Evolutionary conservation across 2,888 invertebrate genomes (phyloP), one percentile per base, ranked within the genome.

Genomic region (Melanostoma mellinum): DNA sequence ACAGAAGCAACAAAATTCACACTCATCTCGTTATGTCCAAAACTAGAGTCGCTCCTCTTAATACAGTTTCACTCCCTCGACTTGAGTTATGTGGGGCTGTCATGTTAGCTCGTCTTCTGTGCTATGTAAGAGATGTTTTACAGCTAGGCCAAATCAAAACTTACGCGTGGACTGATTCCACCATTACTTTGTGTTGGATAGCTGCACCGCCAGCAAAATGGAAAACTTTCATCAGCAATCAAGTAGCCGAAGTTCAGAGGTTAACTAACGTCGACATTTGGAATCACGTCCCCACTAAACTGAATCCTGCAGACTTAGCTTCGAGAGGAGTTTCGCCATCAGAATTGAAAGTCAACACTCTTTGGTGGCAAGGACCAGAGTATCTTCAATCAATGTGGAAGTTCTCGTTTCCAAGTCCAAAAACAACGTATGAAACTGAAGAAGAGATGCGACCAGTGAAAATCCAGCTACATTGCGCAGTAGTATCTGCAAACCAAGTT

Each of bases 71-170:
- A 42, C 60, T 85, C 8, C 77, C 82, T 40, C 65, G 69, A 4
- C 44, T 77, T 6, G 77, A 82, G 32, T 33, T 82, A 2, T 61
- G 63, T 9, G 50, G 65, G 3, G 77, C 72, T n/a, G 69, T 76
- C 10, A 40, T 58, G 33, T 8, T 63, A 4, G 38, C 67, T 30
- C 36, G 48, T 2, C 46, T 77, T 9, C 20, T 68, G 8, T 52
- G 20, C 20, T 20, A 20, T 20, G 20, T 20, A 20, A 20, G 20
- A 20, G 20, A 20, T 20, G 20, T 20, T 20, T 20, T 20, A 1
- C 20, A 20, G 0, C 20, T 20, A 20, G 20, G 20, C 1, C 20
- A 20, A 20, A 20, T 20, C 20, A 20, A 20, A 20, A 20, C 20
- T 20, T 20, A 20, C 20, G 20, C 20, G 20, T 20, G 20, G 20